Evolutionary conservation across 2,113 vertebrate species (phyloP).

Genomic region (Otocyon megalotis): DNA sequence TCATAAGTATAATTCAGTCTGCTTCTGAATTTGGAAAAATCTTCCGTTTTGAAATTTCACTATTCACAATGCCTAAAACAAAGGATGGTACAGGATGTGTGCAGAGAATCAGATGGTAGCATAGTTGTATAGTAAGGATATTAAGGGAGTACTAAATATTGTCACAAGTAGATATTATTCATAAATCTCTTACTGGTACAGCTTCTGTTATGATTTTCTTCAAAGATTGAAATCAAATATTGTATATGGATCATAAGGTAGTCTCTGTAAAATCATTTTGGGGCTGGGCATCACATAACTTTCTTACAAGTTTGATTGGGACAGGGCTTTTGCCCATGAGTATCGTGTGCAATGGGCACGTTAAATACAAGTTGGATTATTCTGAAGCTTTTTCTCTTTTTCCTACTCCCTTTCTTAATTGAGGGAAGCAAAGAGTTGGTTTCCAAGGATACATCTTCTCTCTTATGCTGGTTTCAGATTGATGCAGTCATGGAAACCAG

Average conservation of each 20-base stretch:
- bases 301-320: conserved; percentile 45
- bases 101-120: background rate
- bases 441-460: conserved; percentile 76
- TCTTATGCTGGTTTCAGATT: conserved; percentile 68
- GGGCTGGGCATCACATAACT: background rate
- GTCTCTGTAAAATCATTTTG: conserved; percentile 9
- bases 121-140: conserved; percentile 16
- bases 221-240: conserved; percentile 55
- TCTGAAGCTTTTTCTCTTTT: conserved; percentile 22
- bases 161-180: conserved; percentile 2
- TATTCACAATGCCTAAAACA: background rate
- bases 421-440: conserved; percentile 74
- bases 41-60: conserved; percentile 56
- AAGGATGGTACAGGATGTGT: background rate
- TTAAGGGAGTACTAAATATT: background rate
- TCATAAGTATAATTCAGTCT: conserved; percentile 33
- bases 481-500: conserved; percentile 78
- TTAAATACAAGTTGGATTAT: conserved; percentile 60
- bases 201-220: conserved; percentile 37
- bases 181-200: conserved; percentile 33
- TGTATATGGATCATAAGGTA: background rate
- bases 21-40: conserved; percentile 31
- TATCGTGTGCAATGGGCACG: conserved; percentile 9
- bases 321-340: conserved; percentile 13
- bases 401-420: conserved; percentile 63